Evolutionary conservation across 2,797 vertebrate genomes (phyloP), one percentile per base, ranked within the genome.

Genomic region (Lepus oiostolus): DNA sequence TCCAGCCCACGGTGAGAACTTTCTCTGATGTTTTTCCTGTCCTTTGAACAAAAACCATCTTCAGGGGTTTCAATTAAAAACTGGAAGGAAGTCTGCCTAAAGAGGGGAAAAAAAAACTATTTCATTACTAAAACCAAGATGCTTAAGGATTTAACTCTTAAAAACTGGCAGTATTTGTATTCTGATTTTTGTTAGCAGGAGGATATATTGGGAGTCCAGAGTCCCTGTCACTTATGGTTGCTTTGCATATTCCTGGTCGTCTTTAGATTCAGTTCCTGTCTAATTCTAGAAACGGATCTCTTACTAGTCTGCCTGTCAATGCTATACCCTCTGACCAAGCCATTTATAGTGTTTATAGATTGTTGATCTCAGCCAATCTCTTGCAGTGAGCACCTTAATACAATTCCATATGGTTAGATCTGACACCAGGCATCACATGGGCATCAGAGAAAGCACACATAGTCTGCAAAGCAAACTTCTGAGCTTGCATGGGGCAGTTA

Each of bases 1-100:
- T 92, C 88, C 80, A 2, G 0, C 0, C 80, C 93, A 85, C 62
- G 98, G 98, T 98, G 97, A 98, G 98, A 89, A 35, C 1, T 6
- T 77, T 6, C 86, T 14, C 50, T 90, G 85, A 9, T 0, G 6
- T 14, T 83, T 71, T 88, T 75, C 21, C 32, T 89, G 52, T 72
- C 14, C 58, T 95, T 94, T 95, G 60, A 81, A 30, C 30, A 82
- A 71, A 93, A 90, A 74, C 13, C 30, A 13, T 75, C 76, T 92
- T 77, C 63, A 62, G 54, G 5, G 13, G 54, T 47, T 95, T 92
- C 26, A 32, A 32, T 68, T 47, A n/a, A 81, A 91, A 94, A 75
- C 67, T 81, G 38, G 42, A n/a, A 30, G 62, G 17, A 16, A 80
- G 32, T 89, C 74, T 85, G 63, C 85, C n/a, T 47, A 81, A 86